A percentile compares a stretch with the other conserved stretches of the same genome.
Evolutionary conservation across 2,888 invertebrate genomes (phyloP).

Genomic region (Omphaloscelis lunosa): DNA sequence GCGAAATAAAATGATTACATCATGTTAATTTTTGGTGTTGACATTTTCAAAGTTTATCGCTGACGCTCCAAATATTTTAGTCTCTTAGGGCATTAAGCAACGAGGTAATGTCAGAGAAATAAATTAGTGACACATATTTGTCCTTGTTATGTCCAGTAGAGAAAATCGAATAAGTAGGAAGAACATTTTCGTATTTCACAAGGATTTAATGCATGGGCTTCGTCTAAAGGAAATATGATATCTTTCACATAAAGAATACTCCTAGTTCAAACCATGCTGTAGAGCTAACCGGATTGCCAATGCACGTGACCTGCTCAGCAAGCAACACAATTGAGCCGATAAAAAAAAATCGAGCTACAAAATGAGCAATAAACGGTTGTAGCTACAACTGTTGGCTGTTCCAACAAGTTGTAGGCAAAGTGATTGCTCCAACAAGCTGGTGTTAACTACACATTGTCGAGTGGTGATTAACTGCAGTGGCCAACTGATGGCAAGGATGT

Average conservation of each 20-base stretch:
- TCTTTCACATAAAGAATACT: background rate
- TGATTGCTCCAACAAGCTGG: constrained; percentile 48
- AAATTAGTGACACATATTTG: background rate
- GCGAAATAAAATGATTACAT: constrained; percentile 29
- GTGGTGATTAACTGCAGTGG: constrained; percentile 70
- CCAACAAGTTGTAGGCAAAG: constrained; percentile 50
- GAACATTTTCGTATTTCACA: background rate
- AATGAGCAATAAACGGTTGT: constrained; percentile 39
- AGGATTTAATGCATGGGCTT: background rate
- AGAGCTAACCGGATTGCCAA: too few species aligned
- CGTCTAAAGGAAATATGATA: background rate
- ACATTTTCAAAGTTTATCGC: background rate
- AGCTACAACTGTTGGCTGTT: constrained; percentile 35
- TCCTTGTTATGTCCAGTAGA: too few species aligned
- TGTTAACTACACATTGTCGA: constrained; percentile 70
- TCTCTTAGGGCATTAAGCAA: background rate
- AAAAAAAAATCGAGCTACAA: constrained; percentile 1
- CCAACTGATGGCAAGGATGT: constrained; percentile 20
- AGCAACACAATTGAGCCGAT: background rate
- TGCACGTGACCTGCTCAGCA: background rate
- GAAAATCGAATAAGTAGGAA: too few species aligned
- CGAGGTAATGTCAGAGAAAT: background rate
- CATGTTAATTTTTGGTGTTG: constrained; percentile 20
- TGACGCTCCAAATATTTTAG: background rate
- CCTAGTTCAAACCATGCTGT: background rate